phyloP scores from a whole-genome alignment of 1,140 invertebrate genomes.

The Wasmannia auropunctata region DNA sequence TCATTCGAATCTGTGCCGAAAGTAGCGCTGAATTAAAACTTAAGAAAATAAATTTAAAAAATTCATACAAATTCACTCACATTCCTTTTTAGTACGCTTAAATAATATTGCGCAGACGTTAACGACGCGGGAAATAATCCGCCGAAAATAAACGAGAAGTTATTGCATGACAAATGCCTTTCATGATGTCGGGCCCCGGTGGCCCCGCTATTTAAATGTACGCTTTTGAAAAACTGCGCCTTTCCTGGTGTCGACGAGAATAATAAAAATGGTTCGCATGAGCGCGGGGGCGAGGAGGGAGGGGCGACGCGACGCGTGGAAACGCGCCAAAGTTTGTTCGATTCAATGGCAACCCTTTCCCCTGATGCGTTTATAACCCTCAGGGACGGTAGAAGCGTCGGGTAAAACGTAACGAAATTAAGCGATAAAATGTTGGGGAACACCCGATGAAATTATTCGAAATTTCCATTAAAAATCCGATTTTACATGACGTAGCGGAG shows the following conservation, averaged over 20 bases:
- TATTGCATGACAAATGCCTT: constrained; percentile 26
- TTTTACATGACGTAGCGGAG: background rate
- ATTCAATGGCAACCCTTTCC: constrained; percentile 40
- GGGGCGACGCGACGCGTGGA: constrained; percentile 22
- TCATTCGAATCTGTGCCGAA: background rate
- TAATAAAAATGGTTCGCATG: constrained; percentile 39
- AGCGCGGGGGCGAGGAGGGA: too few relatives aligned
- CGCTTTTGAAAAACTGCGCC: constrained; percentile 47
- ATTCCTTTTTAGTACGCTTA: background rate
- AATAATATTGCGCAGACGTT: constrained; percentile 21
- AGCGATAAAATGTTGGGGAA: background rate
- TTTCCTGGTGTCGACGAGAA: constrained; percentile 44
- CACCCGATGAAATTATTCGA: background rate
- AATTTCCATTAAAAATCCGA: constrained; percentile 8
- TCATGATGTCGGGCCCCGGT: constrained; percentile 1
- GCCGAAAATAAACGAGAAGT: constrained; percentile 9
- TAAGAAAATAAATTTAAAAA: background rate
- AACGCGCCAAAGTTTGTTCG: constrained; percentile 60
- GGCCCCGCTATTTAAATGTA: constrained; percentile 28
- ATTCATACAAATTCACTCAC: background rate
- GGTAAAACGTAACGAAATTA: constrained; percentile 17
- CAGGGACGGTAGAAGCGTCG: background rate
- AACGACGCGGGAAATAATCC: background rate
- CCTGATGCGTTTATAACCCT: constrained; percentile 28
- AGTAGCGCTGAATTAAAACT: background rate